A percentile compares a stretch with the other conserved stretches of the same genome.
phyloP scores from a whole-genome alignment of 1,140 invertebrate genomes.

The Maniola jurtina region DNA sequence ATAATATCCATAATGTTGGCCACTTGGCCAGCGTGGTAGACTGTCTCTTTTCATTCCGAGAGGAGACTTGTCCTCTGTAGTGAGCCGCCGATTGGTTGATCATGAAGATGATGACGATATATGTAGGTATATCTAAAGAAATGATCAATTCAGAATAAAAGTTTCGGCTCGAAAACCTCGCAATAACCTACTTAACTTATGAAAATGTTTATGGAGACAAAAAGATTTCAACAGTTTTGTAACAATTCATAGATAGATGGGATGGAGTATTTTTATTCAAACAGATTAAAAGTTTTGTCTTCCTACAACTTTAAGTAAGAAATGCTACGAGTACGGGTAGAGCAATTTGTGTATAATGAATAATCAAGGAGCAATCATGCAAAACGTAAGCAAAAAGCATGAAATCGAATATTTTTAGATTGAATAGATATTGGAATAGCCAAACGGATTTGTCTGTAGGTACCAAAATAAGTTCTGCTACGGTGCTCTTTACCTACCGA shows the following conservation, averaged over 20 bases:
- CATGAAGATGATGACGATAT: no score
- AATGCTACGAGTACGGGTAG: neutral
- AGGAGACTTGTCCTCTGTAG: no score
- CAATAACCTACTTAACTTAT: no score
- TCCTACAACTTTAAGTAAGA: neutral
- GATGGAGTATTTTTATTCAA: no score
- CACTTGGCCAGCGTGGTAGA: no score
- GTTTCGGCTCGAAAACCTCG: no score
- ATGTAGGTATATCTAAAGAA: no score
- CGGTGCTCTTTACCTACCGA: neutral
- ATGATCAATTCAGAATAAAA: no score
- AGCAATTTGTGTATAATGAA: slow-evolving; percentile 6
- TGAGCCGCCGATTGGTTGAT: no score
- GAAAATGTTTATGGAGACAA: no score
- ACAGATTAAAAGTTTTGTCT: neutral
- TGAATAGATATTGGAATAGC: slow-evolving; percentile 8
- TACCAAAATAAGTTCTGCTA: neutral
- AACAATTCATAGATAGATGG: neutral
- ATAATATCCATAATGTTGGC: no score
- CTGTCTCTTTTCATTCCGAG: no score
- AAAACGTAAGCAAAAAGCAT: slow-evolving; percentile 32
- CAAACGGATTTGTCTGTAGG: neutral
- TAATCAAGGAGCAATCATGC: slow-evolving; percentile 26
- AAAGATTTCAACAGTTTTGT: neutral
- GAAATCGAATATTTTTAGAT: slow-evolving; percentile 29